A percentile compares a stretch with the other conserved stretches of the same genome.
Conservation (phyloP, 2,113 vertebrate species). For the Oreotrochilus melanogaster region DNA sequence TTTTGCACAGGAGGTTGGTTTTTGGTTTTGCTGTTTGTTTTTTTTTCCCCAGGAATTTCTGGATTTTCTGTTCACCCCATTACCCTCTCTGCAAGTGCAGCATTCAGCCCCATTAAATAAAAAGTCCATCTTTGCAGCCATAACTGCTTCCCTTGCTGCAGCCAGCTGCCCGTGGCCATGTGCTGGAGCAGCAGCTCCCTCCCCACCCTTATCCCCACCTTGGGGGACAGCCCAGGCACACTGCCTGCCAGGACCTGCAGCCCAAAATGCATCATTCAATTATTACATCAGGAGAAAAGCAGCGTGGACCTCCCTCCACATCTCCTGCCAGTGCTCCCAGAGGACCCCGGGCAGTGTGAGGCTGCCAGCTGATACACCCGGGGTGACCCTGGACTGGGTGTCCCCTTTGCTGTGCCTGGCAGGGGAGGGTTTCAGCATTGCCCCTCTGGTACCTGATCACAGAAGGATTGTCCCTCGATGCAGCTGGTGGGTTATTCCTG, state of each 20-base stretch:
- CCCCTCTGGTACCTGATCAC: fast-evolving
- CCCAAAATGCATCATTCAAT: background rate
- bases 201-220: fast-evolving
- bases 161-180: fast-evolving
- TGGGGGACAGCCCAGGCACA: background rate
- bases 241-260: background rate
- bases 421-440: background rate
- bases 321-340: fast-evolving
- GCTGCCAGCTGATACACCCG: fast-evolving
- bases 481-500: too few relatives aligned
- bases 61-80: fast-evolving
- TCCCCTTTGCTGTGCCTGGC: fast-evolving
- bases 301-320: background rate
- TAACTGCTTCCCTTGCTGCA: background rate
- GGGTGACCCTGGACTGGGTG: background rate
- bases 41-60: background rate
- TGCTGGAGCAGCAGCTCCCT: background rate
- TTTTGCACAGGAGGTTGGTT: background rate
- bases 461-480: background rate
- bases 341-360: background rate
- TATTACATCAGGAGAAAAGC: background rate
- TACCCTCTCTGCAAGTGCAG: background rate
- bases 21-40: too few relatives aligned
- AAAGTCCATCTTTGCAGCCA: fast-evolving
- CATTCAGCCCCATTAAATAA: fast-evolving